A percentile compares a stretch with the other conserved stretches of the same genome.
These are phyloP conservation scores for Sarcophaga bullata DNA, from an alignment of 1,140 invertebrate genomes.

Conservation along the genomic window DNA sequence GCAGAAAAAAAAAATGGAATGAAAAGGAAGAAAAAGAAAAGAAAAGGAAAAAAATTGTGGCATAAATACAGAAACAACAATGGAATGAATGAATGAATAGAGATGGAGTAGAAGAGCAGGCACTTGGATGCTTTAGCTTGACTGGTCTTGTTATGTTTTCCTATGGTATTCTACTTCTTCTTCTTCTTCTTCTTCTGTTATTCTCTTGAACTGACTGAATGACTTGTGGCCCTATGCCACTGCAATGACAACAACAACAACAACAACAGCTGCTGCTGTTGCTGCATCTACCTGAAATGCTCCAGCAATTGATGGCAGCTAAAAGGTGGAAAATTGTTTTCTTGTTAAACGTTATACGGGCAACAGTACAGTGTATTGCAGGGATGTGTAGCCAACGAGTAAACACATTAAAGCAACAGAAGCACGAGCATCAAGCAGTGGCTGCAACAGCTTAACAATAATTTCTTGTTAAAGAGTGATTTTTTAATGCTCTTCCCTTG, in stretches of 20 bases:
- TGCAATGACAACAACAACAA: too few species aligned
- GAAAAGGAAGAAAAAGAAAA: background rate
- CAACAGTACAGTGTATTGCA: background rate
- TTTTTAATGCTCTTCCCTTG: conserved; percentile 34
- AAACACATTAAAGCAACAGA: too few species aligned
- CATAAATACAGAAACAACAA: background rate
- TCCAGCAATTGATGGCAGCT: conserved; percentile 28
- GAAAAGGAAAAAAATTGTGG: background rate
- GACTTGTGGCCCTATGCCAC: background rate
- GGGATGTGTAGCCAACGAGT: too few species aligned
- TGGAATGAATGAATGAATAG: conserved; percentile 17
- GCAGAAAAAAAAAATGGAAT: background rate
- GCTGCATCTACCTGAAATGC: conserved; percentile 3
- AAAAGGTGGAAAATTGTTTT: conserved; percentile 40
- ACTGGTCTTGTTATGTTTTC: conserved; percentile 27
- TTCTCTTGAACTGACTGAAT: background rate
- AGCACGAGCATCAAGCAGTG: too few species aligned
- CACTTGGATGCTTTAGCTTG: conserved; percentile 31
- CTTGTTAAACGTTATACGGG: background rate
- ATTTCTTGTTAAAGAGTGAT: conserved; percentile 35
- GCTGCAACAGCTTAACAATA: background rate
- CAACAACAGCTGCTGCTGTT: background rate
- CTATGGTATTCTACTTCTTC: background rate
- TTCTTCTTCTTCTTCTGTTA: background rate
- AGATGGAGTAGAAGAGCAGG: conserved; percentile 25